Evolutionary conservation across 2,888 invertebrate species (phyloP).

Genomic region (Pycnomerus fuliginosus): DNA sequence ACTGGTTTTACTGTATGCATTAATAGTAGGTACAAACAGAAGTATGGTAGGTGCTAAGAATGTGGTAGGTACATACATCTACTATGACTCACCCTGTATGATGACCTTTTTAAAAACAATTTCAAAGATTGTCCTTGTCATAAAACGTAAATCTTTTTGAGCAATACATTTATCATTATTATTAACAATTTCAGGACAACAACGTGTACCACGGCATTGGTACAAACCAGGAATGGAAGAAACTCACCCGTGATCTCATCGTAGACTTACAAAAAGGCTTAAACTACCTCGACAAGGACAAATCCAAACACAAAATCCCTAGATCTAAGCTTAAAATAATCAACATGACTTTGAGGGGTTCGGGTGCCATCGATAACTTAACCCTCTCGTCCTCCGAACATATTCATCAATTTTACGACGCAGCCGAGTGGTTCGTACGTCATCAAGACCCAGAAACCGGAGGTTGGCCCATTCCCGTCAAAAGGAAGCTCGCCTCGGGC

Average conservation of each 20-base stretch:
- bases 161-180: too few species aligned
- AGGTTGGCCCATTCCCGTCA: conserved; percentile 91
- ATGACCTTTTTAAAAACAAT: too few species aligned
- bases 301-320: conserved; percentile 68
- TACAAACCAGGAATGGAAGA: conserved; percentile 66
- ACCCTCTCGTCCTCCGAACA: conserved; percentile 83
- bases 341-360: conserved; percentile 54
- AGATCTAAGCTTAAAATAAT: conserved; percentile 69
- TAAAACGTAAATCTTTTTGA: too few species aligned
- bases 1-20: too few species aligned
- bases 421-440: conserved; percentile 88
- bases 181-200: conserved; percentile 63
- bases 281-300: conserved; percentile 64
- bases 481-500: conserved; percentile 69
- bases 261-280: conserved; percentile 92
- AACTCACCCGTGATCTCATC: conserved; percentile 81
- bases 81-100: too few species aligned
- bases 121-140: too few species aligned
- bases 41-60: too few species aligned
- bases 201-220: conserved; percentile 89
- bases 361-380: conserved; percentile 69
- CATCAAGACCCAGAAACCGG: conserved; percentile 83
- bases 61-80: too few species aligned
- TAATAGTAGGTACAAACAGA: too few species aligned
- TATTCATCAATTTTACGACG: conserved; percentile 86